A percentile compares a stretch with the other conserved stretches of the same genome.
Conservation (phyloP, 2,888 invertebrate species). For the Sisyra nigra region DNA sequence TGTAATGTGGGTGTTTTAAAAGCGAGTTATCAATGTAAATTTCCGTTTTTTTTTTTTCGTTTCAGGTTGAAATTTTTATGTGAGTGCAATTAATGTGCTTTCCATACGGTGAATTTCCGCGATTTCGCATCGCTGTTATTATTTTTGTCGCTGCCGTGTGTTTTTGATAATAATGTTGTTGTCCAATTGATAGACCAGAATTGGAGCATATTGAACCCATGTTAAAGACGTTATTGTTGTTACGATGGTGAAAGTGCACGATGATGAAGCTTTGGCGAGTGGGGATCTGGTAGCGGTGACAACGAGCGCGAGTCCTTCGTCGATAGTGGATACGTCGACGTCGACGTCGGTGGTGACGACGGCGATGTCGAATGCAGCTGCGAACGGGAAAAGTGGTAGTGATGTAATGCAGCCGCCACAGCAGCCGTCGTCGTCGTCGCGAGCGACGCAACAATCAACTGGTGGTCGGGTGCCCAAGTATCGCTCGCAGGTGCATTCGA, state of each 20-base stretch:
- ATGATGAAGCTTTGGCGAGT: neutral
- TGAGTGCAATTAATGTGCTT: too few species aligned
- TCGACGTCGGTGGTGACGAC: neutral
- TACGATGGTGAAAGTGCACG: conserved; percentile 1
- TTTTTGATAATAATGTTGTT: too few species aligned
- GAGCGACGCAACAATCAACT: conserved; percentile 16
- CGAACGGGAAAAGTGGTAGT: neutral
- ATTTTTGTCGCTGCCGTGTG: too few species aligned
- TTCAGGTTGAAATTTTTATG: too few species aligned
- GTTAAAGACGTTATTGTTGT: too few species aligned
- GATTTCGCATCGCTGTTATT: too few species aligned
- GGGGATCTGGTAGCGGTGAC: neutral
- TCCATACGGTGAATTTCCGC: too few species aligned
- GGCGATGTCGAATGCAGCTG: neutral
- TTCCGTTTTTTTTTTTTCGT: too few species aligned
- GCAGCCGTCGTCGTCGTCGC: conserved; percentile 14
- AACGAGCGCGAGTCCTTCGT: neutral
- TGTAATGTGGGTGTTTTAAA: too few species aligned
- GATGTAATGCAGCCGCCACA: neutral
- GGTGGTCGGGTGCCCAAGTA: conserved; percentile 2
- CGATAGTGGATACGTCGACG: neutral
- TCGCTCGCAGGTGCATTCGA: conserved; percentile 11
- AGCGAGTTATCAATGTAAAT: too few species aligned
- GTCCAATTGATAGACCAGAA: too few species aligned
- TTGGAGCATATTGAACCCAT: too few species aligned